Evolutionary conservation across 2,888 invertebrate species (phyloP).

Genomic region (Clanis bilineata): DNA sequence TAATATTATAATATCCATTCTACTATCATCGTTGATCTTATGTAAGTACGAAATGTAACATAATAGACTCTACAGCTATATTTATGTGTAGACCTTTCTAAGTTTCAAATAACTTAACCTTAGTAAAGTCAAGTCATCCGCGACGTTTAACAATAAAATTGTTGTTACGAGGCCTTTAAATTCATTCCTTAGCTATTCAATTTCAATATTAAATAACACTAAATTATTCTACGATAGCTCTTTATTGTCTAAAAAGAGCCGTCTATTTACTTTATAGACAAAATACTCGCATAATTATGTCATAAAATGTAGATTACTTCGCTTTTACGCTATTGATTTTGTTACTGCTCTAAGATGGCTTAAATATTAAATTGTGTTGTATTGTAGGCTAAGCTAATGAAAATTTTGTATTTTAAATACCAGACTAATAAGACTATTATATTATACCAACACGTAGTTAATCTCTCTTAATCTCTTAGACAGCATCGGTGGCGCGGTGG

Average conservation of each 20-base stretch:
- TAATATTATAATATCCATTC: background rate
- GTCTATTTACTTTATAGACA: slow-evolving; percentile 27
- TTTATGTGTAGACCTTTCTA: slow-evolving; percentile 2
- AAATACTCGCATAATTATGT: slow-evolving; percentile 4
- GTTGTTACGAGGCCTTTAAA: slow-evolving; percentile 34
- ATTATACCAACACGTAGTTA: too few relatives aligned
- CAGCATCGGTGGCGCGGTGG: too few relatives aligned
- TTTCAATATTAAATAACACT: slow-evolving; percentile 49
- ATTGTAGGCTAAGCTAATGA: too few relatives aligned
- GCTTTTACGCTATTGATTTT: background rate
- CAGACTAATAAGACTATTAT: too few relatives aligned
- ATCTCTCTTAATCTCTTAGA: too few relatives aligned
- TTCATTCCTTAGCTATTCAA: background rate
- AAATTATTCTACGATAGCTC: slow-evolving; percentile 27
- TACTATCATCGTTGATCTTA: background rate
- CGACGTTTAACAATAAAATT: slow-evolving; percentile 59
- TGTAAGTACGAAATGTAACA: background rate
- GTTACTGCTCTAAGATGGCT: background rate
- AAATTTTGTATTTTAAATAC: too few relatives aligned
- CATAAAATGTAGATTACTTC: slow-evolving; percentile 4
- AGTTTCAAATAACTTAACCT: slow-evolving; percentile 10
- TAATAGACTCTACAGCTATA: background rate
- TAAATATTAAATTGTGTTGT: background rate
- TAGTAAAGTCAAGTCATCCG: slow-evolving; percentile 46
- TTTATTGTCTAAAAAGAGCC: slow-evolving; percentile 23